Evolutionary conservation across 2,888 invertebrate species (phyloP).

Genomic region (Gymnosoma rotundatum): DNA sequence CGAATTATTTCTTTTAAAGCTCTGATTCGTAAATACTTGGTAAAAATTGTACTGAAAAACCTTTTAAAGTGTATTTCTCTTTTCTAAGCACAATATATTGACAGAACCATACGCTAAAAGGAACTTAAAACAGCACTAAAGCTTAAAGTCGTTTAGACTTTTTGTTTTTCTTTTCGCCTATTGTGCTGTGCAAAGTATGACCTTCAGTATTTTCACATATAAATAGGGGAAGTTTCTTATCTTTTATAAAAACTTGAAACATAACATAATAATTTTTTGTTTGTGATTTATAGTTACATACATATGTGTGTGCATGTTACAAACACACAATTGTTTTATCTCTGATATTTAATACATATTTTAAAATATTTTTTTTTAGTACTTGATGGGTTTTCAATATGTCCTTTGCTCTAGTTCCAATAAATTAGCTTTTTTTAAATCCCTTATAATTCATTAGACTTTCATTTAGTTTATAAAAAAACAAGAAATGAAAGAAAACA

Average conservation of each 20-base stretch:
- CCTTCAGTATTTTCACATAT: slow-evolving; percentile 39
- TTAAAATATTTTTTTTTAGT: background rate
- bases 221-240: background rate
- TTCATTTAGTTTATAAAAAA: too few relatives aligned
- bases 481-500: too few relatives aligned
- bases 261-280: background rate
- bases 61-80: background rate
- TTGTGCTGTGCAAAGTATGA: slow-evolving; percentile 3
- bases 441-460: slow-evolving; percentile 21
- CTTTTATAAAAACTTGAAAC: too few relatives aligned
- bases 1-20: background rate
- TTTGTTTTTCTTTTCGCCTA: background rate
- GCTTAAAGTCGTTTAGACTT: slow-evolving; percentile 44
- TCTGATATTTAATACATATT: slow-evolving; percentile 36
- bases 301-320: background rate
- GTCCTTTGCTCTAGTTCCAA: background rate
- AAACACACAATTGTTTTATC: background rate
- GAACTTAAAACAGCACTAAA: slow-evolving; percentile 20
- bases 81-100: background rate
- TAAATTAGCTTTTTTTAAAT: background rate
- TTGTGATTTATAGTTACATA: background rate
- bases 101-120: background rate
- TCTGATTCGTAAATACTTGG: background rate
- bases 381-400: slow-evolving; percentile 8
- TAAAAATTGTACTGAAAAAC: background rate